These are phyloP conservation scores for Trematomus bernacchii DNA, from an alignment of 2,797 vertebrate species.

Conservation along the genomic window DNA sequence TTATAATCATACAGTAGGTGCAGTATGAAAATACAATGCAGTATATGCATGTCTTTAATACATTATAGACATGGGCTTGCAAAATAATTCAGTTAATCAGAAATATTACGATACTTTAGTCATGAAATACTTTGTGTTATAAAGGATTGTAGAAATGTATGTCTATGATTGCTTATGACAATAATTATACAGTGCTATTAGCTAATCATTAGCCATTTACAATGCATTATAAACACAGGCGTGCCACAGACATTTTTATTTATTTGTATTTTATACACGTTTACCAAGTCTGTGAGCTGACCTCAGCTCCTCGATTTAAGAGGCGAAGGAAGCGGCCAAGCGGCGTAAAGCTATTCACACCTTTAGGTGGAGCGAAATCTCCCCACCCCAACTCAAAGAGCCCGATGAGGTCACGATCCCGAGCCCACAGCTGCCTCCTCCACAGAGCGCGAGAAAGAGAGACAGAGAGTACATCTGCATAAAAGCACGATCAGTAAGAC, in stretches of 20 bases:
- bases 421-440: slow-evolving; percentile 52
- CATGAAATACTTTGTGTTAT: too few species aligned
- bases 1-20: too few species aligned
- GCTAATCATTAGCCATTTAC: too few species aligned
- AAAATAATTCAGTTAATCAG: too few species aligned
- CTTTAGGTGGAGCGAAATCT: slow-evolving; percentile 38
- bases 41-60: too few species aligned
- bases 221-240: too few species aligned
- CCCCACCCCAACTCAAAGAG: slow-evolving; percentile 9
- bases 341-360: slow-evolving; percentile 78
- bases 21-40: too few species aligned
- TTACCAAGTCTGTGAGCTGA: slow-evolving; percentile 43
- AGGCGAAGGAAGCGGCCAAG: slow-evolving; percentile 68
- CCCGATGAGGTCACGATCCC: not conserved
- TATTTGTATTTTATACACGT: slow-evolving; percentile 6
- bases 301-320: slow-evolving; percentile 56
- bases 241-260: slow-evolving; percentile 31
- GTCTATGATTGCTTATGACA: too few species aligned
- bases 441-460: slow-evolving; percentile 43
- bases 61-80: too few species aligned
- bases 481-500: not conserved
- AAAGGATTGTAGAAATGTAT: too few species aligned
- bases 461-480: slow-evolving; percentile 23
- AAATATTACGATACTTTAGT: too few species aligned
- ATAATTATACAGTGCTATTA: too few species aligned